Evolutionary conservation across 2,888 invertebrate species (phyloP).

Genomic region (Ectemnius cavifrons): DNA sequence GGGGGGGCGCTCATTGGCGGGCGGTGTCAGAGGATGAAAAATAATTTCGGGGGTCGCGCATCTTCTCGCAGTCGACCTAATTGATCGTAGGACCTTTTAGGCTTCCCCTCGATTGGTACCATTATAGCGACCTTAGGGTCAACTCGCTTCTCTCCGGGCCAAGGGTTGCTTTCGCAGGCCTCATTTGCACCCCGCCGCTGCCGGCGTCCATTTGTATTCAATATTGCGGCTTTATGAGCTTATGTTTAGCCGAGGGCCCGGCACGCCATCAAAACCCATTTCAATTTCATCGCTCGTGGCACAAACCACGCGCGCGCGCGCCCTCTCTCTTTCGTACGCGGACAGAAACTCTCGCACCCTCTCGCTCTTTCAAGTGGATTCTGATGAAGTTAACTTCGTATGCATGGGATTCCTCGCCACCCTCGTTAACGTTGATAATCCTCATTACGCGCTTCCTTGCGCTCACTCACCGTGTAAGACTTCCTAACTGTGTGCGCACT

Average conservation of each 20-base stretch:
- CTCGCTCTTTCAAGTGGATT: conserved; percentile 69
- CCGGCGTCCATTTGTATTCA: conserved; percentile 76
- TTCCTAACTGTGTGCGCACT: too few relatives aligned
- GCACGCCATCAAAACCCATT: conserved; percentile 67
- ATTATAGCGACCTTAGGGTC: conserved; percentile 64
- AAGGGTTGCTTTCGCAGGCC: conserved; percentile 58
- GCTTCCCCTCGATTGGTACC: conserved; percentile 52
- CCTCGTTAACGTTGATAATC: conserved; percentile 50
- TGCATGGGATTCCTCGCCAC: conserved; percentile 70
- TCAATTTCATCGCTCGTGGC: conserved; percentile 71
- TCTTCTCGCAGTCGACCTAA: conserved; percentile 55
- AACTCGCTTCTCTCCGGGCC: conserved; percentile 46
- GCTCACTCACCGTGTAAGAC: conserved; percentile 23
- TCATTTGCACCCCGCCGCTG: conserved; percentile 72
- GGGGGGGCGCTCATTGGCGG: neutral
- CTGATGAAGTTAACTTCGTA: conserved; percentile 75
- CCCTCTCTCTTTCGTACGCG: too few relatives aligned
- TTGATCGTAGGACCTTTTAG: conserved; percentile 57
- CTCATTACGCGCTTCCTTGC: conserved; percentile 27
- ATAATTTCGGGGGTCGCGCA: conserved; percentile 32
- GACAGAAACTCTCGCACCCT: too few relatives aligned
- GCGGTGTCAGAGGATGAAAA: conserved; percentile 10
- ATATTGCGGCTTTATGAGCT: conserved; percentile 78
- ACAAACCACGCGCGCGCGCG: conserved; percentile 57
- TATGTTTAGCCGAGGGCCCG: conserved; percentile 62